phyloP scores from a whole-genome alignment of 1,140 invertebrate species.

The Lasioglossum albipes region DNA sequence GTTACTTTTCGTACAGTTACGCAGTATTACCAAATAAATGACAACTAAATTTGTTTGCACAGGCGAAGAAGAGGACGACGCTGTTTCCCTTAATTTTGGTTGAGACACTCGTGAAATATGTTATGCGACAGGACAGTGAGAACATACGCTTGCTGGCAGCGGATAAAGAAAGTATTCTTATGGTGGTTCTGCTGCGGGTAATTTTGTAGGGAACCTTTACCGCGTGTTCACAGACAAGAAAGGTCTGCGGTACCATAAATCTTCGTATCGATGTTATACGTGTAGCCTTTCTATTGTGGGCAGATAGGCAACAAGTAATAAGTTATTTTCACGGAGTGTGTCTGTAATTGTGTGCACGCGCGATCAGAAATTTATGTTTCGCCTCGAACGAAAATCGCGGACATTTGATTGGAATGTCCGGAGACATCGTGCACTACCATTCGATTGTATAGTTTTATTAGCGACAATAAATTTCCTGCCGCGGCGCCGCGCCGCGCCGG shows the following conservation, averaged over 20 bases:
- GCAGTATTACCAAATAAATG: too few relatives aligned
- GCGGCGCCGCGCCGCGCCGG: not conserved
- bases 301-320: constrained; percentile 44
- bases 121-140: too few relatives aligned
- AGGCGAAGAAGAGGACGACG: not conserved
- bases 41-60: not conserved
- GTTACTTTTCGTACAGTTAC: not conserved
- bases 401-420: constrained; percentile 33
- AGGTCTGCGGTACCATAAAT: constrained; percentile 20
- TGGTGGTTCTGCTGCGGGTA: not conserved
- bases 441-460: constrained; percentile 36
- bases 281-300: constrained; percentile 28
- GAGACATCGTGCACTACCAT: constrained; percentile 13
- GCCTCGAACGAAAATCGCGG: constrained; percentile 13
- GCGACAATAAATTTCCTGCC: constrained; percentile 25
- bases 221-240: constrained; percentile 2
- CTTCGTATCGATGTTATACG: constrained; percentile 37
- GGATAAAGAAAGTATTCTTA: constrained; percentile 1
- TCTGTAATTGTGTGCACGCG: constrained; percentile 18
- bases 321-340: constrained; percentile 36
- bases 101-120: too few relatives aligned
- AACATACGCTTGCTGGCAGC: too few relatives aligned
- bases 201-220: constrained; percentile 10
- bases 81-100: not conserved
- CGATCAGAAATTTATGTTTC: constrained; percentile 32